Evolutionary conservation across 2,888 invertebrate species (phyloP), one percentile per base, ranked within the genome.

Genomic region (Dendrolimus pini): DNA sequence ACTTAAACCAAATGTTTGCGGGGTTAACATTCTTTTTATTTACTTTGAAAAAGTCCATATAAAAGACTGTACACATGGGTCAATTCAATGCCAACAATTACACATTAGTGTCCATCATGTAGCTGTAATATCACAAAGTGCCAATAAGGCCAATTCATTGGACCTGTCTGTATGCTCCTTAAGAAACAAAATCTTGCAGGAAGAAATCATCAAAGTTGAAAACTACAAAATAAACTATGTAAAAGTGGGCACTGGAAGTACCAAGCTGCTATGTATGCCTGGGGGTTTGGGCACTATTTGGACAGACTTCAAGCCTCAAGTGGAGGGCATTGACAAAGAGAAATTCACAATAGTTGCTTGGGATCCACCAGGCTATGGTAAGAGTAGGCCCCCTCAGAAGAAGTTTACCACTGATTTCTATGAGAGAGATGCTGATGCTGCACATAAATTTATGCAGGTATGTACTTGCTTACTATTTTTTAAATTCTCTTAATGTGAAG

Each of bases 281-380:
- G 97, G 97, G 53, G 95, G 96, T 0, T 76, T 97, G 42, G 97
- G 97, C 1, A 93, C 95, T 0, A 94, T 94, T 57, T 95, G 94
- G 94, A 95, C 95, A 0, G 96, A 97, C 79, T 97, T 97, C 72
- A 93, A 92, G 64, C 95, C 95, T 0, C 96, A 96, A 83, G 88
- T 96, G 9, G 93, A 94, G 67, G 91, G 93, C 59, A 82, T 96
- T 47, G 87, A 94, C 74, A 83, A 79, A 62, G 82, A 91, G 2
- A 92, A 93, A 71, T 93, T 94, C 65, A 94, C 94, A 1, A 65
- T 95, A 41, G 80, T 95, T 9, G 95, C 93, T 0, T 96, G 95
- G 95, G 97, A 98, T 82, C 97, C 97, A 0, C 95, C 96, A 0
- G 97, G 97, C 0, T 97, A 96, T 85, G 97, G 97, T 1, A 93